Base-by-base conservation (phyloP, 2,888 invertebrate species). In the Melieria omissa region DNA sequence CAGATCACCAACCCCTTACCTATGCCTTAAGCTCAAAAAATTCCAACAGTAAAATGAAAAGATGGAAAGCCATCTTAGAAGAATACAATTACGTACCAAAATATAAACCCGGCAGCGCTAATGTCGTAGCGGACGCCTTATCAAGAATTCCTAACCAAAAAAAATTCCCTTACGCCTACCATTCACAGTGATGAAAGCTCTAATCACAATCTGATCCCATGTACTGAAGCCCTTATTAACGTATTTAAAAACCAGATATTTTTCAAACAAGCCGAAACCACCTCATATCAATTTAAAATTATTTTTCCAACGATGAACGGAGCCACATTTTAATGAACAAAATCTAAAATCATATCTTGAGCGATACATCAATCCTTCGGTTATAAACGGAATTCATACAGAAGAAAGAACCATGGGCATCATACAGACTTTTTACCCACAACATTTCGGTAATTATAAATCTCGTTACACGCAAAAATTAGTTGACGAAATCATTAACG, bases 1-100 rank as follows among this genome's bases (percentile, higher is more conserved):
- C 73, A 5, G 71, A 74, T 6, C 71, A 71, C 46, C 71, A 75
- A 57, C 74, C 74, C 0, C 45, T 73, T 0, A 73, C 66, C 3
- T 75, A 68, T 10, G 72, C 72, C 6, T 45, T 72, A 5, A 63
- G 63, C n/a, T 64, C 60, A 42, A 75, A 66, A 45, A 74, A 71
- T 54, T 46, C 14, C 3, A 73, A 74, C 16, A 69, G 41, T 12
- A 69, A 71, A 58, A 58, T 58, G 41, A 58, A 58, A 9, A 29
- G 58, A 29, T 58, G 7, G 41, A 58, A 58, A 8, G 61, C 45
- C n/a, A 61, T 61, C 44, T 45, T 61, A 14, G 61, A 61, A 12
- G 61, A 61, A 61, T 61, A 61, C 10, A 41, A 45, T 45, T 61
- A 61, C 45, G 61, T 44, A 8, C 7, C 44, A 5, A 41, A 12